Conservation (phyloP, 2,888 invertebrate species). For the Phyto melanocephala region DNA sequence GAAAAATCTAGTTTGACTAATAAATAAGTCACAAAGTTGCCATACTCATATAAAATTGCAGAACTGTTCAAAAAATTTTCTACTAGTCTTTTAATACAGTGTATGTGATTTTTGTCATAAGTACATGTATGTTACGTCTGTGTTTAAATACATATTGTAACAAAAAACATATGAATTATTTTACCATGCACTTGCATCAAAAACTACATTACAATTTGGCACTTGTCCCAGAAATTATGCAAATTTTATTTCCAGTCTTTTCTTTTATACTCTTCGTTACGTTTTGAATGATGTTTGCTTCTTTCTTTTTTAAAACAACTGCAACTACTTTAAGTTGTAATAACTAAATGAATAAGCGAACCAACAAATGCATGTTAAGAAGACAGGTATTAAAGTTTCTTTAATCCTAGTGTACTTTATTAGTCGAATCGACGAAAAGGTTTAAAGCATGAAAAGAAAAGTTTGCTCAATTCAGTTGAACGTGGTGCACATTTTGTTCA, state of each 20-base stretch:
- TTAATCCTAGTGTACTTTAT: too few species aligned
- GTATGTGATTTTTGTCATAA: background rate
- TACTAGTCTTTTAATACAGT: background rate
- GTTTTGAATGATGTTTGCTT: constrained; percentile 4
- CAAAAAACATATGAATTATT: constrained; percentile 63
- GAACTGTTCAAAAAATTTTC: constrained; percentile 6
- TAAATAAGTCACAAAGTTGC: too few species aligned
- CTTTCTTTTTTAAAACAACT: constrained; percentile 17
- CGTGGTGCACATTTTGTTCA: too few species aligned
- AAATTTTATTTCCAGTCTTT: constrained; percentile 54
- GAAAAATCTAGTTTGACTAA: too few species aligned
- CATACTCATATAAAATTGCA: too few species aligned
- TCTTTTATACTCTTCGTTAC: constrained; percentile 7
- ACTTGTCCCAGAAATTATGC: constrained; percentile 68
- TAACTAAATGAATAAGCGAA: background rate
- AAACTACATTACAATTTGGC: constrained; percentile 66
- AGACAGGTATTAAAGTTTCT: background rate
- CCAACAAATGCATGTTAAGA: constrained; percentile 3
- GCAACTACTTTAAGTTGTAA: constrained; percentile 28
- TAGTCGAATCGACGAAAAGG: too few species aligned
- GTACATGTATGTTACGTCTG: background rate
- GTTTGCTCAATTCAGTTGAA: too few species aligned
- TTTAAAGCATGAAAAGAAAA: too few species aligned
- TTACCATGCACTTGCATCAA: constrained; percentile 62
- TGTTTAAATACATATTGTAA: constrained; percentile 25